Conservation (phyloP, 2,113 vertebrate genomes). For the Andinoacara biseriatus region DNA sequence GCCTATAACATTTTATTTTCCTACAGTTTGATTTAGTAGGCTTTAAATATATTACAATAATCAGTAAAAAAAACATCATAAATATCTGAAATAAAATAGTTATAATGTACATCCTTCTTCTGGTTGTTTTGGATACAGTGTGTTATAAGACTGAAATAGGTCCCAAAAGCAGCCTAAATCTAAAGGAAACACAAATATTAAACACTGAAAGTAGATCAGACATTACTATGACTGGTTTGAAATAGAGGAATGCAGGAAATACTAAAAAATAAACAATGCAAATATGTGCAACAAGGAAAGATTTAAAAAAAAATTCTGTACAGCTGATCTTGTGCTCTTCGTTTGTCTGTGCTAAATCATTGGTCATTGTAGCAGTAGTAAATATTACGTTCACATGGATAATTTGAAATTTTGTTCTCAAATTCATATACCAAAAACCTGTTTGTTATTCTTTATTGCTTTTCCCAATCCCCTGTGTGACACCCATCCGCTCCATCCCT, state of each 20-base stretch:
- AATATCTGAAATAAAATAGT: not conserved
- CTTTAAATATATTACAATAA: not conserved
- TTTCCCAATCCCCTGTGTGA: constrained; percentile 27
- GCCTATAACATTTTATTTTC: not conserved
- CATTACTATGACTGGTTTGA: not conserved
- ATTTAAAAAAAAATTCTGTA: not conserved
- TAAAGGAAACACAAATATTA: not conserved
- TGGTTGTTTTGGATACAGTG: not conserved
- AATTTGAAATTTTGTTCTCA: not conserved
- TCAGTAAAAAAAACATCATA: not conserved
- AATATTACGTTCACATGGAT: not conserved
- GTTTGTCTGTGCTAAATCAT: not conserved
- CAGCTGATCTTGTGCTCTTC: not conserved
- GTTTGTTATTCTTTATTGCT: constrained; percentile 39
- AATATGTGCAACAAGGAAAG: not conserved
- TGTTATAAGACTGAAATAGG: not conserved
- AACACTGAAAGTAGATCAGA: not conserved
- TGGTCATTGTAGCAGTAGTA: not conserved
- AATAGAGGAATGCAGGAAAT: not conserved
- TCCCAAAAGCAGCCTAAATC: not conserved
- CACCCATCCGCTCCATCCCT: constrained; percentile 36
- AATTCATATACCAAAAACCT: constrained; percentile 21
- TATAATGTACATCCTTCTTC: not conserved
- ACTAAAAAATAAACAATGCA: not conserved
- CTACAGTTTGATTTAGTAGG: not conserved